A percentile compares a stretch with the other conserved stretches of the same genome.
These are phyloP conservation scores for Calameuta idolon DNA, from an alignment of 2,888 invertebrate species.

Conservation along the genomic window DNA sequence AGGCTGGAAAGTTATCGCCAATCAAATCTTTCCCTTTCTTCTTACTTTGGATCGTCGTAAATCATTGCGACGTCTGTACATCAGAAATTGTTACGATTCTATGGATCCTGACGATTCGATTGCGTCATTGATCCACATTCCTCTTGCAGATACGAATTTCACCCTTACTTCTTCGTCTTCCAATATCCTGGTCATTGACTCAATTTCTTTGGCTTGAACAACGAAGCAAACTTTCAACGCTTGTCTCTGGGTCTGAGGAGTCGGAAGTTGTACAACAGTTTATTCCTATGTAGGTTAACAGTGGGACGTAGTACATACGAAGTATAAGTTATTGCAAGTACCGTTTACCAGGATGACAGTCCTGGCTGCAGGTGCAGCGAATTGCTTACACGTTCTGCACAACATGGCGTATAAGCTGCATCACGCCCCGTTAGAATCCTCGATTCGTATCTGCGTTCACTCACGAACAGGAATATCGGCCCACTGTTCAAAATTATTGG, in stretches of 20 bases:
- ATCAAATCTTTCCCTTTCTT: neutral
- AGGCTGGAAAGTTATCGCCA: neutral
- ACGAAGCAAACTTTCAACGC: neutral
- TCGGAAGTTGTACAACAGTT: conserved; percentile 4
- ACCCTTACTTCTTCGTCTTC: neutral
- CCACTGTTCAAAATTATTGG: neutral
- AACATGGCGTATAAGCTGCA: neutral
- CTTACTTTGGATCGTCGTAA: neutral
- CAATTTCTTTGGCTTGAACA: neutral
- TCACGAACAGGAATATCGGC: neutral
- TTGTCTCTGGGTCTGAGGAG: conserved; percentile 34
- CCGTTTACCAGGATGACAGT: conserved; percentile 44
- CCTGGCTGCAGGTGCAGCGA: conserved; percentile 42
- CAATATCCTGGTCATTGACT: neutral
- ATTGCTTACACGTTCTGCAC: conserved; percentile 38
- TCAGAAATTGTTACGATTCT: neutral
- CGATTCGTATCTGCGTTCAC: neutral
- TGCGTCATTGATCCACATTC: neutral
- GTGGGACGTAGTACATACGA: conserved; percentile 23
- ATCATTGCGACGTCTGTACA: neutral
- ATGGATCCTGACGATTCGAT: neutral
- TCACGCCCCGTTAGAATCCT: neutral
- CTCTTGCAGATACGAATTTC: neutral
- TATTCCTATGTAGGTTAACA: conserved; percentile 38
- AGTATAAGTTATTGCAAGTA: conserved; percentile 36